Percentiles rank a stretch among this genome's conserved stretches.
Conservation (phyloP, 2,113 vertebrate genomes). For the Limanda limanda region DNA sequence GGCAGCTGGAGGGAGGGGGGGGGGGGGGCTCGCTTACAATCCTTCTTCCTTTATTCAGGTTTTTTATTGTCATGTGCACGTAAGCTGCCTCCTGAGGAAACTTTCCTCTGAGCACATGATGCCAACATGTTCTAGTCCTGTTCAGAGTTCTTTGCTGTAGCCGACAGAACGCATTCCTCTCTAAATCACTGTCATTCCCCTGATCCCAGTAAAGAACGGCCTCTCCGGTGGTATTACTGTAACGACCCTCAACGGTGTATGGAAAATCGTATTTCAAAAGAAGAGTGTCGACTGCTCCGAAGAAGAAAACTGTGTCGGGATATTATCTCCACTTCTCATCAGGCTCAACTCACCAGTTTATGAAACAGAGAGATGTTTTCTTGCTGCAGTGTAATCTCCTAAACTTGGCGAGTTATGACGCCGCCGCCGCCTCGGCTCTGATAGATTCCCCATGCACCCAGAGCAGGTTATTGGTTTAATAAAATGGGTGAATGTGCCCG, state of each 20-base stretch:
- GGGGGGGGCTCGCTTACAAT: slow-evolving; percentile 13
- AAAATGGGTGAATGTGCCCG: slow-evolving; percentile 47
- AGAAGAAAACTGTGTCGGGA: neutral
- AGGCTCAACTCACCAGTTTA: slow-evolving; percentile 2
- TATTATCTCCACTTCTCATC: slow-evolving; percentile 10
- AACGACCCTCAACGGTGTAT: slow-evolving; percentile 14
- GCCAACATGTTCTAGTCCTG: slow-evolving; percentile 8
- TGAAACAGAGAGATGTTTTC: slow-evolving; percentile 19
- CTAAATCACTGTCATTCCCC: slow-evolving; percentile 41
- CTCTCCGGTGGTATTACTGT: slow-evolving; percentile 39
- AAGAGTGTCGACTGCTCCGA: slow-evolving; percentile 10
- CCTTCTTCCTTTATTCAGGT: slow-evolving; percentile 4
- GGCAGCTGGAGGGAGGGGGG: no score
- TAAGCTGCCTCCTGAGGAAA: slow-evolving; percentile 33
- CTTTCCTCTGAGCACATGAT: slow-evolving; percentile 20
- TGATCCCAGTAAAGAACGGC: slow-evolving; percentile 30
- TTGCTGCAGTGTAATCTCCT: neutral
- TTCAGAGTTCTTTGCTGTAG: slow-evolving; percentile 17
- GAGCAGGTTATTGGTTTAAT: slow-evolving; percentile 67
- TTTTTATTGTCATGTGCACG: slow-evolving; percentile 11
- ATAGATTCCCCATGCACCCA: slow-evolving; percentile 37
- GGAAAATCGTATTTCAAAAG: slow-evolving; percentile 46
- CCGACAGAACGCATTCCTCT: neutral
- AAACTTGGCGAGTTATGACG: slow-evolving; percentile 17
- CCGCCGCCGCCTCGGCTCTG: neutral